phyloP scores from a whole-genome alignment of 2,888 invertebrate species.

The Lutraria lutraria region DNA sequence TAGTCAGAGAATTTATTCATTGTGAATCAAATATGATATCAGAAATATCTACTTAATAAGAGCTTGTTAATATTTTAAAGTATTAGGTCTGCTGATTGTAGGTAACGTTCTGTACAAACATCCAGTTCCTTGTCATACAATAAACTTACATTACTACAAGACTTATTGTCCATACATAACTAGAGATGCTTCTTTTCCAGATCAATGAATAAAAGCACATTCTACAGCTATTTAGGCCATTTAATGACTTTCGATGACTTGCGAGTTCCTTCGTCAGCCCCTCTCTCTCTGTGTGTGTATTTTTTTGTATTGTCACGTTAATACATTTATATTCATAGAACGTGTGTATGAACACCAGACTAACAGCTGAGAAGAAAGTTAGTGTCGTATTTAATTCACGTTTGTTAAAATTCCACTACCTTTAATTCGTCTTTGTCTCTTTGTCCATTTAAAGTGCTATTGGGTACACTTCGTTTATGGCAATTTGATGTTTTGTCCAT shows the following conservation, averaged over 20 bases:
- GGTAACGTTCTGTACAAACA: too few species aligned
- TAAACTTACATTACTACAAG: too few species aligned
- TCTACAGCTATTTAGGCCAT: too few species aligned
- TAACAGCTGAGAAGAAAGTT: neutral
- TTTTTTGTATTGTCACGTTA: neutral
- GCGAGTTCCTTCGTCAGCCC: too few species aligned
- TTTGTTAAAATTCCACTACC: slow-evolving; percentile 23
- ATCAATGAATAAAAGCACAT: too few species aligned
- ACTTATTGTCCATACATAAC: too few species aligned
- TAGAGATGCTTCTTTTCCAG: too few species aligned
- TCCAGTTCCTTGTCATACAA: too few species aligned
- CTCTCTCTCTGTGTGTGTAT: too few species aligned
- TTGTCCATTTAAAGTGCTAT: slow-evolving; percentile 25
- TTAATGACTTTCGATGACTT: too few species aligned
- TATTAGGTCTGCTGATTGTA: too few species aligned
- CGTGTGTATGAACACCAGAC: neutral
- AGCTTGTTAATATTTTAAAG: neutral
- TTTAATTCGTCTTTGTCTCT: slow-evolving; percentile 1
- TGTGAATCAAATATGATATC: neutral
- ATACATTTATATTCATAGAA: neutral
- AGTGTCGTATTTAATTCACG: neutral
- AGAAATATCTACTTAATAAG: neutral
- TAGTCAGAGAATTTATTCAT: slow-evolving; percentile 6
- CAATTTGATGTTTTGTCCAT: slow-evolving; percentile 50
- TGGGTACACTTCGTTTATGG: slow-evolving; percentile 42